A percentile compares a stretch with the other conserved stretches of the same genome.
phyloP scores from a whole-genome alignment of 2,888 invertebrate genomes.

The Corbicula japonica region DNA sequence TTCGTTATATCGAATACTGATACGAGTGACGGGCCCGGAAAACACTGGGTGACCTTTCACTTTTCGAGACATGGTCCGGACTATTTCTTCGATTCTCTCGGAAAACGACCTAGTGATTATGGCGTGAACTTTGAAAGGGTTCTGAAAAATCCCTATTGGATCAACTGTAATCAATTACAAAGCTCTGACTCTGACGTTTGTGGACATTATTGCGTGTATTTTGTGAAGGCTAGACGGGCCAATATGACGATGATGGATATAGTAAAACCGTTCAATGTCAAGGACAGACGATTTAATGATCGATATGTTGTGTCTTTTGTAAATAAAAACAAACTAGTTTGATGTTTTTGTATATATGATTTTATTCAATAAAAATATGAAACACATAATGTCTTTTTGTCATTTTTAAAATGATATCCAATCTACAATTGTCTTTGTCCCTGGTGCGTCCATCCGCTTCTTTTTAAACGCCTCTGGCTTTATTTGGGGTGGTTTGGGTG shows the following conservation, averaged over 20 bases:
- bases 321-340: constrained; percentile 20
- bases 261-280: constrained; percentile 10
- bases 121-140: constrained; percentile 7
- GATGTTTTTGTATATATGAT: neutral
- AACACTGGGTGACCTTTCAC: constrained; percentile 34
- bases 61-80: constrained; percentile 32
- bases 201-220: constrained; percentile 34
- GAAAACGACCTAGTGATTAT: constrained; percentile 13
- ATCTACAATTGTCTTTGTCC: neutral
- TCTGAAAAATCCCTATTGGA: constrained; percentile 16
- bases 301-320: neutral
- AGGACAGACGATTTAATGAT: constrained; percentile 12
- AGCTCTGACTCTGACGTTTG: constrained; percentile 12
- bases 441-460: neutral
- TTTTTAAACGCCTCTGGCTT: neutral
- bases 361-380: constrained; percentile 18
- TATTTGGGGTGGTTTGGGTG: no score
- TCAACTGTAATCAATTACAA: constrained; percentile 21
- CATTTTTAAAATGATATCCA: constrained; percentile 25
- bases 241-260: constrained; percentile 19
- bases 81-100: constrained; percentile 57
- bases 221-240: neutral
- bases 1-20: constrained; percentile 14
- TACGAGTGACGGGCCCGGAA: constrained; percentile 11
- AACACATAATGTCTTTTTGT: neutral